phyloP scores from a whole-genome alignment of 2,113 vertebrate genomes.

The Pelodiscus sinensis region DNA sequence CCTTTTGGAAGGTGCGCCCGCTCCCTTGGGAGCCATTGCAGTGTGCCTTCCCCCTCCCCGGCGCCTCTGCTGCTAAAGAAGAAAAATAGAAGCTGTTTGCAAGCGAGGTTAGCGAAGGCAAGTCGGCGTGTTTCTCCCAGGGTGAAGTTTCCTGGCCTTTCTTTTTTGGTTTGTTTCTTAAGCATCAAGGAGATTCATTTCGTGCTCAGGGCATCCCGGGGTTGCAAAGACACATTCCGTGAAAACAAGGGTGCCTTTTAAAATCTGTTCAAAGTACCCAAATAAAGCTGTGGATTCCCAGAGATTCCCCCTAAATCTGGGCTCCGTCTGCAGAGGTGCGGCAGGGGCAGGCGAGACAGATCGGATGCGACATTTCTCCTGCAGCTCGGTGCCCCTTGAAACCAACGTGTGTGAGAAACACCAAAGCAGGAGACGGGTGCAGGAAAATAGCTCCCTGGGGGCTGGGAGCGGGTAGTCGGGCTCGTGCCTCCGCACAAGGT shows the following conservation, averaged over 20 bases:
- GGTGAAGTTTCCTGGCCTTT: neutral
- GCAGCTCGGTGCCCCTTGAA: neutral
- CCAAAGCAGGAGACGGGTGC: neutral
- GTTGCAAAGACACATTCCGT: neutral
- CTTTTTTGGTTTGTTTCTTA: neutral
- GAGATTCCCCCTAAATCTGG: too few species aligned
- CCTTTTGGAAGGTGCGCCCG: conserved; percentile 1
- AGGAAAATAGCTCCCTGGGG: neutral
- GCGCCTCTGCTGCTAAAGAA: neutral
- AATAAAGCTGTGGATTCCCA: too few species aligned
- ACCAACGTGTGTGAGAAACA: neutral
- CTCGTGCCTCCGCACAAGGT: neutral
- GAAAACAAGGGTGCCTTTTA: neutral
- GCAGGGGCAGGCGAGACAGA: too few species aligned
- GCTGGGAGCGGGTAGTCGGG: too few species aligned
- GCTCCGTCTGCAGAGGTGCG: too few species aligned
- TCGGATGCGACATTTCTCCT: neutral
- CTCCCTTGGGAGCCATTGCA: neutral
- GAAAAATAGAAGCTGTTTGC: conserved; percentile 21
- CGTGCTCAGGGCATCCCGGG: neutral
- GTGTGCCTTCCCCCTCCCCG: neutral
- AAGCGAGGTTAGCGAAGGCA: neutral
- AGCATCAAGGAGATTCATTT: neutral
- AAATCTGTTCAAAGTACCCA: neutral
- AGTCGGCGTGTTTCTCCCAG: neutral